Percentiles rank a stretch among this genome's conserved stretches.
These are phyloP conservation scores for Drosophila seguyi DNA, from an alignment of 1,140 invertebrate genomes.

Conservation along the genomic window DNA sequence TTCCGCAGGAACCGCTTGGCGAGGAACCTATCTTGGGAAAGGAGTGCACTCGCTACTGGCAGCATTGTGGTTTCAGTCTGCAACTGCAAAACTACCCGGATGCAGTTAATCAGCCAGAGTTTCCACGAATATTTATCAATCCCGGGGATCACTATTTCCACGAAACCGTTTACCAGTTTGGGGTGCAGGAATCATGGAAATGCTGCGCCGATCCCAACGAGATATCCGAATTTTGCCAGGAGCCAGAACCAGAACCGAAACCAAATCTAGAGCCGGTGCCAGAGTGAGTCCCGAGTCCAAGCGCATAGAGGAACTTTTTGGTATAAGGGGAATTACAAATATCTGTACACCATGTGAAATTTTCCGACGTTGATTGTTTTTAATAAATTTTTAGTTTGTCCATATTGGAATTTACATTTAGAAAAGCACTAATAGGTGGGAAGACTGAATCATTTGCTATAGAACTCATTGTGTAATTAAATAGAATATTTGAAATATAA, in stretches of 20 bases:
- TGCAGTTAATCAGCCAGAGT: constrained; percentile 91
- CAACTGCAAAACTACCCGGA: constrained; percentile 85
- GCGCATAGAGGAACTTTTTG: not conserved
- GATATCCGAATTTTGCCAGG: not conserved
- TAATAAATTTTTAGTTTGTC: not conserved
- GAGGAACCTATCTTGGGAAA: constrained; percentile 88
- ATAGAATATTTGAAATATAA: not conserved
- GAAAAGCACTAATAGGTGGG: not conserved
- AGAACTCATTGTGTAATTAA: not conserved
- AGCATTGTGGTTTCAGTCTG: constrained; percentile 22
- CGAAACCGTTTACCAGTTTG: constrained; percentile 78
- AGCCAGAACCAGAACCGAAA: not conserved
- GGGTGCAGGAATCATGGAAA: constrained; percentile 35
- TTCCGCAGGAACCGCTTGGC: constrained; percentile 86
- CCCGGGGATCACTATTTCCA: constrained; percentile 91
- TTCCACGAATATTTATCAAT: constrained; percentile 85
- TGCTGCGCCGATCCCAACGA: constrained; percentile 30
- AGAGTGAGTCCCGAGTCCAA: not conserved
- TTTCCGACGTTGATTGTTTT: not conserved
- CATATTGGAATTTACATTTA: no score
- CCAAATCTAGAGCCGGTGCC: not conserved
- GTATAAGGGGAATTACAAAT: not conserved
- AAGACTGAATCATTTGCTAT: not conserved
- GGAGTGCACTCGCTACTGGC: constrained; percentile 86
- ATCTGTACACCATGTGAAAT: not conserved